These are phyloP conservation scores for Ceraclea dissimilis DNA, from an alignment of 2,888 invertebrate species.

Conservation along the genomic window DNA sequence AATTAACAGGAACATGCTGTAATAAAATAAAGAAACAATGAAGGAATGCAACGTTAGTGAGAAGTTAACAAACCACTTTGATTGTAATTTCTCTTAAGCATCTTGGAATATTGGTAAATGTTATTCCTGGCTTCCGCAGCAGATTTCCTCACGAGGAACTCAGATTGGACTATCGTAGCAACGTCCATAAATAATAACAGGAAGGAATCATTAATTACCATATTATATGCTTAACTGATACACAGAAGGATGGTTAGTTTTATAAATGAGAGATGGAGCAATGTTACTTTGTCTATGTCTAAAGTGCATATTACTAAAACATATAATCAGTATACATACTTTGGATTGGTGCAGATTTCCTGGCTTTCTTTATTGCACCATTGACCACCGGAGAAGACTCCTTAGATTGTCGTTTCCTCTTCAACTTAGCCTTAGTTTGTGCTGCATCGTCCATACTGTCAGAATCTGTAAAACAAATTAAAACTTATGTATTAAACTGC, in stretches of 20 bases:
- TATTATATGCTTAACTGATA: too few relatives aligned
- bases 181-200: not conserved
- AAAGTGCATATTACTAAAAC: too few relatives aligned
- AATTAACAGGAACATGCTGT: too few relatives aligned
- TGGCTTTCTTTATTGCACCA: slow-evolving; percentile 8
- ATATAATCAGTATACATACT: too few relatives aligned
- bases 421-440: slow-evolving; percentile 8
- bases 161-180: slow-evolving; percentile 29
- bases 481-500: too few relatives aligned
- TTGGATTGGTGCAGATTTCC: slow-evolving; percentile 7
- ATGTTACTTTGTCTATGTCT: too few relatives aligned
- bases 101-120: slow-evolving; percentile 58
- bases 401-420: slow-evolving; percentile 36
- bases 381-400: slow-evolving; percentile 29
- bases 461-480: slow-evolving; percentile 34
- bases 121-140: slow-evolving; percentile 56
- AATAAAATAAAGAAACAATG: too few relatives aligned
- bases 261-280: too few relatives aligned
- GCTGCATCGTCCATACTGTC: slow-evolving; percentile 42
- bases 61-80: slow-evolving; percentile 23
- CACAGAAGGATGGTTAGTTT: too few relatives aligned
- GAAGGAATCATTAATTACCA: not conserved
- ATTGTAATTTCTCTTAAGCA: slow-evolving; percentile 41
- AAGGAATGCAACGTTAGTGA: too few relatives aligned
- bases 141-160: slow-evolving; percentile 52